These are phyloP conservation scores for Muschampia plurimacula DNA, from an alignment of 2,888 invertebrate species.

Conservation along the genomic window DNA sequence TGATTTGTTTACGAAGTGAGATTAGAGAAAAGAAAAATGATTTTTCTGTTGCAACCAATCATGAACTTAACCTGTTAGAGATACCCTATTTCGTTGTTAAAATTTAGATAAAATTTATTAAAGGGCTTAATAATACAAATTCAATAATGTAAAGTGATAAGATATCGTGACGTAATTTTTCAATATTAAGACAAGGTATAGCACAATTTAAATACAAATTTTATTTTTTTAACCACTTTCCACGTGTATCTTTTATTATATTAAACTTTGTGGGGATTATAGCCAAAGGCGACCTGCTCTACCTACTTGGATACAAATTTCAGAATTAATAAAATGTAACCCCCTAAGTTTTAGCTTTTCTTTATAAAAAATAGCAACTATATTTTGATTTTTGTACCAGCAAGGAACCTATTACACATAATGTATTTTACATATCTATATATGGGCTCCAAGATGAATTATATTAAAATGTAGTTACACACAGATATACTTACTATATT, in stretches of 20 bases:
- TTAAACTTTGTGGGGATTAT: too few species aligned
- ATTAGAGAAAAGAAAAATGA: conserved; percentile 49
- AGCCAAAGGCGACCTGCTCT: too few species aligned
- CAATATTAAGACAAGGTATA: conserved; percentile 39
- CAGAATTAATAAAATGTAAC: not conserved
- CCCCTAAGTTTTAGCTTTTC: not conserved
- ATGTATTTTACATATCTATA: too few species aligned
- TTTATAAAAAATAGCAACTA: not conserved
- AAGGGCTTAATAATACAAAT: not conserved
- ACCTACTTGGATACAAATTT: not conserved
- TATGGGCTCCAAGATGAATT: not conserved
- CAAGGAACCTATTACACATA: too few species aligned
- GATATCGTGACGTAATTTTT: not conserved
- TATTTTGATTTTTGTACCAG: conserved; percentile 1
- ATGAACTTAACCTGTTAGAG: conserved; percentile 22
- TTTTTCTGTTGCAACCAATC: conserved; percentile 28
- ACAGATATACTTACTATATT: too few species aligned
- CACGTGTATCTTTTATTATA: conserved; percentile 7
- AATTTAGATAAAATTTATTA: not conserved
- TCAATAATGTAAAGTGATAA: not conserved
- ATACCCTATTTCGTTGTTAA: conserved; percentile 11
- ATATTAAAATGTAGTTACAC: too few species aligned
- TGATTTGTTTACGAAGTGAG: conserved; percentile 63
- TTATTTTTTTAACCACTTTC: conserved; percentile 52
- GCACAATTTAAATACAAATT: conserved; percentile 55